Evolutionary conservation across 1,140 invertebrate genomes (phyloP).

Genomic region (Sesamia nonagrioides): DNA sequence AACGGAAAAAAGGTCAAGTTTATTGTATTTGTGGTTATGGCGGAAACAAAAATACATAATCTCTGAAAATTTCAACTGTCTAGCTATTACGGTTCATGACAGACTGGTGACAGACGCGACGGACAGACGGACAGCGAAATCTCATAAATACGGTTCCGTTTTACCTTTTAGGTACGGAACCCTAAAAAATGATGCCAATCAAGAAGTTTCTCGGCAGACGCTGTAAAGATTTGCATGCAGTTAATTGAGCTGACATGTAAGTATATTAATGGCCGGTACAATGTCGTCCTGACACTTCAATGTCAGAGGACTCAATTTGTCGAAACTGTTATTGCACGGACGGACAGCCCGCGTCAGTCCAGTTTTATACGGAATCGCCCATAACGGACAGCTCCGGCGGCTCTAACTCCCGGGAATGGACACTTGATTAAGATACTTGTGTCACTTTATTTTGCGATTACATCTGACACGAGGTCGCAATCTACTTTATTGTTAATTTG

Average conservation of each 20-base stretch:
- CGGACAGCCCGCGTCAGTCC: slow-evolving; percentile 67
- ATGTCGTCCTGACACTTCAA: slow-evolving; percentile 69
- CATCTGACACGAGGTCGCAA: slow-evolving; percentile 76
- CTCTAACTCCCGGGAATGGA: slow-evolving; percentile 78
- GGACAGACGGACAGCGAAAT: too few species aligned
- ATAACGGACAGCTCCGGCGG: slow-evolving; percentile 75
- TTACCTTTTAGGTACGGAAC: too few species aligned
- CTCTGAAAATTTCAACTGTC: too few species aligned
- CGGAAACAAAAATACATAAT: too few species aligned
- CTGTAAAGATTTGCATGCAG: slow-evolving; percentile 36
- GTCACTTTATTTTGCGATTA: slow-evolving; percentile 82
- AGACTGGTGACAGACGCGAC: too few species aligned
- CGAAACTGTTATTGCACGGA: slow-evolving; percentile 83
- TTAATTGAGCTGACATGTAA: slow-evolving; percentile 44
- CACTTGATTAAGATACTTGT: slow-evolving; percentile 85
- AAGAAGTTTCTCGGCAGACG: neutral
- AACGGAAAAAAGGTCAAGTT: too few species aligned
- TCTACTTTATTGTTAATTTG: slow-evolving; percentile 80
- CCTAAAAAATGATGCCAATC: neutral
- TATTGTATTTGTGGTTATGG: too few species aligned
- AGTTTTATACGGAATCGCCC: slow-evolving; percentile 79
- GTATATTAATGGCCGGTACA: slow-evolving; percentile 53
- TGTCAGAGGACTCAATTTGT: slow-evolving; percentile 82
- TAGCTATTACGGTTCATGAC: too few species aligned
- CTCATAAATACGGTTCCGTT: too few species aligned